Evolutionary conservation across 1,140 invertebrate species (phyloP), one percentile per base, ranked within the genome.

Genomic region (Trissolcus basalis): DNA sequence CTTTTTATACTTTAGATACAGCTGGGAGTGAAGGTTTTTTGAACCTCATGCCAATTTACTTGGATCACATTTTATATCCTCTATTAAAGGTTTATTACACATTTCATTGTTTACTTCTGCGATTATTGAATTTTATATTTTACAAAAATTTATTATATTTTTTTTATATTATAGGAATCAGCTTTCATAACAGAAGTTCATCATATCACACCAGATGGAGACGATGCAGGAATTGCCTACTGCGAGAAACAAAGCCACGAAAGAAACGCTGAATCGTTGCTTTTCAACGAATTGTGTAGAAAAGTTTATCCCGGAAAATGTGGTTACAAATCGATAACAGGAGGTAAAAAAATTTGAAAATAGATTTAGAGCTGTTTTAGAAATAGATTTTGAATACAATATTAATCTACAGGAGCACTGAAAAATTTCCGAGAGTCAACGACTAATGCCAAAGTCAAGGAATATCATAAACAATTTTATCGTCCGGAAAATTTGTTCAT

Each of bases 161-260:
- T n/a, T 39, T 9, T 39, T 3, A 11, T 39, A 2, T 35, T 35
- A 35, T 50, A 94, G 93, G 93, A 96, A 75, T 89, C 93, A 79
- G 95, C 91, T 1, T 98, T 93, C 87, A 86, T 92, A 9, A 98
- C 96, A 11, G 96, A 98, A 89, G 95, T 98, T 1, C 95, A 98
- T 87, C 96, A 98, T 84, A 91, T 98, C 48, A 96, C 94, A 83
- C 93, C 92, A 3, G 91, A 95, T 69, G 97, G 96, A 2, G 92
- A 96, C 78, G 93, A 98, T 90, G 95, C 93, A 33, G 97, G 97
- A 33, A 94, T 97, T 27, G 96, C 97, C 0, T 98, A 98, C 84
- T 96, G 94, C 86, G 96, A 98, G 89, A 97, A 97, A 94, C 96
- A 97, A 83, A 93, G 93, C 14, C 80, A 90, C 16, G 95, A 97